Evolutionary conservation across 2,888 invertebrate species (phyloP), one percentile per base, ranked within the genome.

Genomic region (Cryptocheilus praepositus): DNA sequence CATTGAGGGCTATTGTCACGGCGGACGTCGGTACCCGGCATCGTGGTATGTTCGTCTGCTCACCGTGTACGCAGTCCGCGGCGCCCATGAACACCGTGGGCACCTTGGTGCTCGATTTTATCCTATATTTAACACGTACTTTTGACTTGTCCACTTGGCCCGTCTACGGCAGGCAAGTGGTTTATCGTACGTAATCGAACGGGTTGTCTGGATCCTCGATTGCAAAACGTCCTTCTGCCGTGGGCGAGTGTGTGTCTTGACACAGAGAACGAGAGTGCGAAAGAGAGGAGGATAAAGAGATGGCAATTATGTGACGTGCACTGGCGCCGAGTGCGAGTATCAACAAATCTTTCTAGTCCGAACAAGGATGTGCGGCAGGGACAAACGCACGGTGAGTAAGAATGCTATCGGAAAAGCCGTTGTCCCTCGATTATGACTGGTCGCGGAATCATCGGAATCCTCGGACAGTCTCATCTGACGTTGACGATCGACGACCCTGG

Each of bases 91-190:
- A 57, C 21, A 15, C 57, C 46, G 57, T 44, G 45, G 15, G 19
- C 36, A 22, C 16, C 19, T 60, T 25, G 28, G 22, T 18, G 58
- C 43, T 53, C 44, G 25, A 67, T 61, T 60, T 71, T 19, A 62
- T 71, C 56, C 70, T 71, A 70, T 71, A 67, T 71, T 71, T 69
- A 71, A 71, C 71, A 58, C 28, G 21, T 60, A 28, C 58, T 64
- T 61, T 62, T 43, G 46, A 54, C 21, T 45, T 28, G 62, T 22
- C 44, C 43, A 15, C 28, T 36, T 36, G 36, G 36, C 36, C 36
- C 36, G 13, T 36, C 36, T 7, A 36, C 36, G 36, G 36, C 13
- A 36, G 7, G 36, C 36, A 36, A 36, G 4, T 36, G 36, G 36
- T 11, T 11, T 11, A 11, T 36, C 36, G 7, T 11, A 7, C 36